Base-by-base conservation (phyloP, 2,113 vertebrate species). In the Canis aureus region DNA sequence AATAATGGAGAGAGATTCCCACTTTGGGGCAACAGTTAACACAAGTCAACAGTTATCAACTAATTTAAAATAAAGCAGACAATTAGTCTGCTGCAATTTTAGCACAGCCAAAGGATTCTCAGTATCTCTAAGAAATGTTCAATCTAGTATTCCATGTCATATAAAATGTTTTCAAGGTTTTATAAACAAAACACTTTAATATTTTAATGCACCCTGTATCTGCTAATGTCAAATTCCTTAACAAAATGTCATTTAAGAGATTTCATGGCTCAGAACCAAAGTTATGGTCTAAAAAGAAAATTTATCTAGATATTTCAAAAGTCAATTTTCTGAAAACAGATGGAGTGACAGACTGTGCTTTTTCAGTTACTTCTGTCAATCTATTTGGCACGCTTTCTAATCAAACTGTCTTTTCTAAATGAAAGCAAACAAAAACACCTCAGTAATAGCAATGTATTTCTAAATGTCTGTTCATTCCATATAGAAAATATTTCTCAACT, bases 161-260 rank as follows among this genome's bases (percentile, higher is more conserved):
- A 92, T 51, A 94, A 97, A 91, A 96, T 59, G 43, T 71, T 78
- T 85, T 69, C 62, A 83, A 79, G 27, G 51, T n/a, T 96, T 89
- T 87, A 92, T 12, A 97, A 96, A 91, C 35, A 91, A 81, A 96
- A 71, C 25, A 88, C 57, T 51, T 85, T 82, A 92, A 60, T 60
- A 88, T n/a, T 60, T 85, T 89, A 92, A 66, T 66, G 89, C 0
- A 27, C 5, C 20, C 10, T 67, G 3, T 74, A 83, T 35, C 76
- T 35, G 19, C 71, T 96, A 97, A 96, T 84, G 74, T 89, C 83
- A 97, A 92, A 89, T 87, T 51, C 11, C 55, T 55, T 92, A 97
- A 92, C 19, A 97, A 97, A 97, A 96, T 90, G 25, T 55, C 90
- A 95, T 49, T 94, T 35, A 92, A 92, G 43, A 85, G 29, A 69